Percentiles rank a stretch among this genome's conserved stretches.
These are phyloP conservation scores for Xiphorhynchus erythropygius DNA, from an alignment of 2,797 vertebrate genomes.

Conservation along the genomic window DNA sequence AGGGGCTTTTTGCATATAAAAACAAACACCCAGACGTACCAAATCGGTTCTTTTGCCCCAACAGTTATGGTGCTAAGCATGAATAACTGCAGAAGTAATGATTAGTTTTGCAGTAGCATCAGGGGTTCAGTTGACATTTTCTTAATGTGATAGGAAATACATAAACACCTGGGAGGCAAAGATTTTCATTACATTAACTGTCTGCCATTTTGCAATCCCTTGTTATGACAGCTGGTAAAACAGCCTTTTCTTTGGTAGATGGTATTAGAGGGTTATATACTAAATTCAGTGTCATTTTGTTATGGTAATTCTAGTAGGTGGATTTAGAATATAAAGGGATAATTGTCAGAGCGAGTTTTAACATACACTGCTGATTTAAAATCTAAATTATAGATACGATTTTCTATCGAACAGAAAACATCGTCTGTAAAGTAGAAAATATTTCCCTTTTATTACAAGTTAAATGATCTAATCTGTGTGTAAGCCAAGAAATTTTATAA, in stretches of 20 bases:
- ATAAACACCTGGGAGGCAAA: neutral
- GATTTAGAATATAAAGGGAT: neutral
- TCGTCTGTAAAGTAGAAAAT: neutral
- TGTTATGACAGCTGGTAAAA: neutral
- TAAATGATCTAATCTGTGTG: neutral
- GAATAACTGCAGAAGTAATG: neutral
- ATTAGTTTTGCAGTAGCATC: neutral
- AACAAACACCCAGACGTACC: neutral
- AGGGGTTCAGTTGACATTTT: neutral
- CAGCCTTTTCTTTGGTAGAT: neutral
- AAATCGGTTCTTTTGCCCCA: neutral
- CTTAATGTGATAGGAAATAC: neutral
- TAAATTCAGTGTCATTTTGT: neutral
- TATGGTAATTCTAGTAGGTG: neutral
- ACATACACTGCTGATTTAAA: neutral
- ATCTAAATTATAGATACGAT: neutral
- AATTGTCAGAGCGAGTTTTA: neutral
- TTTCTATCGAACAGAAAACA: conserved; percentile 6
- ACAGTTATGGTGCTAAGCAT: neutral
- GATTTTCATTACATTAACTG: neutral
- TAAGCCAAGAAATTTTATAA: neutral
- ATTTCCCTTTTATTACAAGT: neutral
- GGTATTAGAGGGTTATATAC: neutral
- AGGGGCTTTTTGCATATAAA: neutral
- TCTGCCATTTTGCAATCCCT: neutral